Percentiles rank a stretch among this genome's conserved stretches.
Conservation (phyloP, 2,113 vertebrate genomes). For the Recurvirostra avosetta region DNA sequence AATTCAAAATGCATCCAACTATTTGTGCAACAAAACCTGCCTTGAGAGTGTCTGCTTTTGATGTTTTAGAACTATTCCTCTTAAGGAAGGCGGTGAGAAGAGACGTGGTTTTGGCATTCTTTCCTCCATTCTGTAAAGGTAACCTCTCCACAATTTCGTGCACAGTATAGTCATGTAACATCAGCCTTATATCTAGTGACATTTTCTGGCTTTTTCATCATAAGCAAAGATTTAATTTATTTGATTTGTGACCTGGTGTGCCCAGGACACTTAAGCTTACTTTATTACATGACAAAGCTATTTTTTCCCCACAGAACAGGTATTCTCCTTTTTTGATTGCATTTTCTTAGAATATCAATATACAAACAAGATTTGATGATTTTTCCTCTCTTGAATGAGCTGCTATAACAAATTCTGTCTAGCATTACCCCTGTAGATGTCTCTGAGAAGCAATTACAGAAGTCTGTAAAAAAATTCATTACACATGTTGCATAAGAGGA, state of each 20-base stretch:
- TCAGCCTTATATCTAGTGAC: background rate
- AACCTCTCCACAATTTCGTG: background rate
- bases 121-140: background rate
- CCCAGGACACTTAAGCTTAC: background rate
- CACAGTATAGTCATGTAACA: background rate
- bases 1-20: background rate
- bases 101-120: background rate
- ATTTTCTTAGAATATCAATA: background rate
- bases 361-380: background rate
- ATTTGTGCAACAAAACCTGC: background rate
- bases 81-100: background rate
- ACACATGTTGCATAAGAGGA: background rate
- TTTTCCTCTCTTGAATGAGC: background rate
- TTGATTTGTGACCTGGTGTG: background rate
- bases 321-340: background rate
- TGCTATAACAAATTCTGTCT: background rate
- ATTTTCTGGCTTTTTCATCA: background rate
- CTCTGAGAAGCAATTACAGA: background rate
- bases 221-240: background rate
- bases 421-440: background rate
- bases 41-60: background rate
- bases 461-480: background rate
- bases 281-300: background rate
- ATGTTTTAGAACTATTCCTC: background rate
- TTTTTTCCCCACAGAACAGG: background rate